Percentiles rank a stretch among this genome's conserved stretches.
Conservation (phyloP, 1,140 invertebrate genomes). For the Calycopis cecrops region DNA sequence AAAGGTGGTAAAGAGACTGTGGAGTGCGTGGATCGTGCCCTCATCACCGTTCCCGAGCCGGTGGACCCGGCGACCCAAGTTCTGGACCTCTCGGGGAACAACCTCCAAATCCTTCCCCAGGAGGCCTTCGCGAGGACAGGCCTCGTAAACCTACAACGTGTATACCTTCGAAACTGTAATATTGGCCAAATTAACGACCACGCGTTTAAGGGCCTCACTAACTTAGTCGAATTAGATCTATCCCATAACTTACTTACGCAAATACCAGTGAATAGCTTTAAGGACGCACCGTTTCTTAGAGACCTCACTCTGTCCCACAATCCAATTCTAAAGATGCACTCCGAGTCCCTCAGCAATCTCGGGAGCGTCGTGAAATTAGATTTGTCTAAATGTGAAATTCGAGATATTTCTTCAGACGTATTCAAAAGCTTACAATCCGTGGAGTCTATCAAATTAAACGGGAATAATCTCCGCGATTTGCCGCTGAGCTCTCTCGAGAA, state of each 20-base stretch:
- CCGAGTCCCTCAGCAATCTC: constrained; percentile 84
- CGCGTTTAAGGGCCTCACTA: constrained; percentile 89
- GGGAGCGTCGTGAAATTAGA: constrained; percentile 89
- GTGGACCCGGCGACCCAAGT: constrained; percentile 93
- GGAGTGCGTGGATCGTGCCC: constrained; percentile 87
- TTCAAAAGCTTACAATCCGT: constrained; percentile 86
- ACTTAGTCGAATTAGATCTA: constrained; percentile 91
- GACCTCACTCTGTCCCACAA: constrained; percentile 88
- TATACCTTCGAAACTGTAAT: constrained; percentile 87
- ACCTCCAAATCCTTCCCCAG: constrained; percentile 86
- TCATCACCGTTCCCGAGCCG: constrained; percentile 87
- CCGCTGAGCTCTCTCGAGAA: constrained; percentile 83
- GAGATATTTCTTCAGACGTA: constrained; percentile 83
- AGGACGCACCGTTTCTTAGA: constrained; percentile 85
- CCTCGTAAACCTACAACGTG: constrained; percentile 89
- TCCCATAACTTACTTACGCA: constrained; percentile 86
- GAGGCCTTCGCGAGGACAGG: constrained; percentile 87
- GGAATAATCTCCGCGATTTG: constrained; percentile 85
- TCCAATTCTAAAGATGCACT: constrained; percentile 86
- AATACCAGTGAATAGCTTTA: constrained; percentile 86
- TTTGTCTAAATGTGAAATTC: constrained; percentile 87
- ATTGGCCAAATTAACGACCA: constrained; percentile 89
- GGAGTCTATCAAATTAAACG: constrained; percentile 88
- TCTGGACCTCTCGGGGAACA: constrained; percentile 90
- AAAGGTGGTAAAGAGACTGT: constrained; percentile 93